Evolutionary conservation across 2,888 invertebrate genomes (phyloP).

Genomic region (Augiades crinisus): DNA sequence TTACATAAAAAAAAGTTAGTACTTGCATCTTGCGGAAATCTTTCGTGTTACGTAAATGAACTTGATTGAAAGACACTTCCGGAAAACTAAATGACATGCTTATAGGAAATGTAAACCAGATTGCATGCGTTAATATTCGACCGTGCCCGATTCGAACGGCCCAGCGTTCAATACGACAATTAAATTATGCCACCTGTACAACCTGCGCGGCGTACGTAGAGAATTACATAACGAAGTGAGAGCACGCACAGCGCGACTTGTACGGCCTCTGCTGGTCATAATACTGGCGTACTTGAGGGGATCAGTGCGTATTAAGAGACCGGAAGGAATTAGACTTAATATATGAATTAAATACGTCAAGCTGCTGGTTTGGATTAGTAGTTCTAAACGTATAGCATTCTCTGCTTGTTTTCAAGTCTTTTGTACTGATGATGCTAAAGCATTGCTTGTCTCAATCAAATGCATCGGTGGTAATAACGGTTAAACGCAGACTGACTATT

Average conservation of each 20-base stretch:
- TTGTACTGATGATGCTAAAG: too few species aligned
- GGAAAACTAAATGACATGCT: background rate
- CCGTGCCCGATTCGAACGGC: background rate
- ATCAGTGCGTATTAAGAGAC: slow-evolving; percentile 7
- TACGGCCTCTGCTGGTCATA: slow-evolving; percentile 4
- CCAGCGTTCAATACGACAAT: slow-evolving; percentile 36
- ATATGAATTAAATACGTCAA: too few species aligned
- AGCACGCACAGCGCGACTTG: slow-evolving; percentile 4
- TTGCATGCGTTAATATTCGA: slow-evolving; percentile 8
- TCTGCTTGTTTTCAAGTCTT: too few species aligned
- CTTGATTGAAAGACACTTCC: slow-evolving; percentile 16
- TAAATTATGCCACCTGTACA: slow-evolving; percentile 49
- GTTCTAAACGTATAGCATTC: too few species aligned
- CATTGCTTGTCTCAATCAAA: too few species aligned
- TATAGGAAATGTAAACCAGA: slow-evolving; percentile 14
- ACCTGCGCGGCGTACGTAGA: slow-evolving; percentile 7
- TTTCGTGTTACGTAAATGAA: slow-evolving; percentile 10
- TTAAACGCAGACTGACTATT: too few species aligned
- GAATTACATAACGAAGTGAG: slow-evolving; percentile 16
- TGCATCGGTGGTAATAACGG: too few species aligned
- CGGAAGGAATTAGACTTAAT: slow-evolving; percentile 7
- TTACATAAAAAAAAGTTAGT: background rate
- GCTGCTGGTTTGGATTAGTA: too few species aligned
- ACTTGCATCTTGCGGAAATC: slow-evolving; percentile 9
- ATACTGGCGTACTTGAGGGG: slow-evolving; percentile 1